A percentile compares a stretch with the other conserved stretches of the same genome.
Evolutionary conservation across 2,797 vertebrate species (phyloP).

Genomic region (Triplophysa yarkandensis): DNA sequence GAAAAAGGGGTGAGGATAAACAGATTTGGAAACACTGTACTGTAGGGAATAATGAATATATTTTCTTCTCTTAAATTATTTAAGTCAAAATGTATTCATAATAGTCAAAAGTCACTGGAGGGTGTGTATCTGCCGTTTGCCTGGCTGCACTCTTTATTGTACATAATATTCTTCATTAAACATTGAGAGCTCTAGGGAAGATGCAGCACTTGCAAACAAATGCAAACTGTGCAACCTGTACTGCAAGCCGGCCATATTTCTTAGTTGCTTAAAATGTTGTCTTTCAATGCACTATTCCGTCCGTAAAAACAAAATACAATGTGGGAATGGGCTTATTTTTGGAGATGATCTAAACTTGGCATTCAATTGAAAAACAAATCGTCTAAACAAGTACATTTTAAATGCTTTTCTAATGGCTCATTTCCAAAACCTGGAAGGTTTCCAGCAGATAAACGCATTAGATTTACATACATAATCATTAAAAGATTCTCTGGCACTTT

Average conservation of each 20-base stretch:
- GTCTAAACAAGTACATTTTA: constrained; percentile 13
- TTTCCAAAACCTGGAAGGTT: constrained; percentile 2
- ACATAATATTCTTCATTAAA: constrained; percentile 30
- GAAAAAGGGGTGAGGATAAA: not conserved
- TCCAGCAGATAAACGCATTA: constrained; percentile 15
- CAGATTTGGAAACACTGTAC: not conserved
- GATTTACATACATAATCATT: constrained; percentile 15
- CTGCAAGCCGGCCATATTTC: not conserved
- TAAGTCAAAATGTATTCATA: constrained; percentile 19
- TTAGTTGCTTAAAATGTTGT: not conserved
- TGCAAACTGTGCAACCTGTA: not conserved
- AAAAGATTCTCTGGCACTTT: constrained; percentile 26
- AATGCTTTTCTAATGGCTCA: constrained; percentile 24
- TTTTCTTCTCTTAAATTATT: constrained; percentile 24
- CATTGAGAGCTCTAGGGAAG: constrained; percentile 8
- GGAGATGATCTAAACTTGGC: not conserved
- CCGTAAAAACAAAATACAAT: not conserved
- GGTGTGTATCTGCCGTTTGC: constrained; percentile 14
- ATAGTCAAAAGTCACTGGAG: constrained; percentile 32
- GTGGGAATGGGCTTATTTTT: not conserved
- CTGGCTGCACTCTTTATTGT: not conserved
- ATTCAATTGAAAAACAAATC: constrained; percentile 11
- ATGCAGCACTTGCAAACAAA: constrained; percentile 5
- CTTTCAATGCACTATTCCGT: not conserved
- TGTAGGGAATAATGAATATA: not conserved